Conservation (phyloP, 37 sponge, comb jelly and placozoan genomes). For the Theonella swinhoei region DNA sequence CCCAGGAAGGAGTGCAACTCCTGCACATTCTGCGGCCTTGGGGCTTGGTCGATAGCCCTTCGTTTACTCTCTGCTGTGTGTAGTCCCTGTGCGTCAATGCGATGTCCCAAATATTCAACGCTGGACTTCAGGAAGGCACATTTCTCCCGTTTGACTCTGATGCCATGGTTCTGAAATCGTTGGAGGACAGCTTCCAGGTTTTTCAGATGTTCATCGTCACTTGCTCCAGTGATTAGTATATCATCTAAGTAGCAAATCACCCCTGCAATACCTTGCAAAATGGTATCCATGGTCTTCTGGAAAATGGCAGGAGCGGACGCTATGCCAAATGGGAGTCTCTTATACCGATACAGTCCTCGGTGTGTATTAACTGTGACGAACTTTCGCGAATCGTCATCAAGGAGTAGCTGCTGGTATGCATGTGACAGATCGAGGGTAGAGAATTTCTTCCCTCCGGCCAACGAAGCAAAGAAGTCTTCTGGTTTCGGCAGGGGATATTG, state of each 20-base stretch:
- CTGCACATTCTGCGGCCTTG: not conserved
- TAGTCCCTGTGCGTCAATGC: no score
- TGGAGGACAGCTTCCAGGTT: no score
- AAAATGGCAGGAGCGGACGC: constrained; percentile 48
- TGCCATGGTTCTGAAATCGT: constrained; percentile 9
- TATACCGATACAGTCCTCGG: constrained; percentile 33
- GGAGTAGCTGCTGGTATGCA: constrained; percentile 36
- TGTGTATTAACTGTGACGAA: constrained; percentile 23
- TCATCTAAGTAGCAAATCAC: no score
- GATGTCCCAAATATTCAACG: no score
- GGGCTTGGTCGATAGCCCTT: not conserved
- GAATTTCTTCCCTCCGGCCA: constrained; percentile 11
- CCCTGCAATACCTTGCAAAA: constrained; percentile 49
- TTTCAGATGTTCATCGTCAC: no score
- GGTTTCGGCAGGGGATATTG: constrained; percentile 42
- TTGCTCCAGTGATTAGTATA: no score
- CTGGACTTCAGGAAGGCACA: constrained; percentile 11
- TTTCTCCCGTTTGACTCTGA: constrained; percentile 28
- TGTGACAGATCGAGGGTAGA: constrained; percentile 35
- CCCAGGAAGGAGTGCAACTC: not conserved
- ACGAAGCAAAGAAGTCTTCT: constrained; percentile 23
- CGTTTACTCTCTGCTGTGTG: not conserved
- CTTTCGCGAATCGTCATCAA: constrained; percentile 30
- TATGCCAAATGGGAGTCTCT: constrained; percentile 31
- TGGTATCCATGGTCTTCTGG: constrained; percentile 44